Base-by-base conservation (phyloP, 2,113 vertebrate genomes). In the Eulemur macaco region DNA sequence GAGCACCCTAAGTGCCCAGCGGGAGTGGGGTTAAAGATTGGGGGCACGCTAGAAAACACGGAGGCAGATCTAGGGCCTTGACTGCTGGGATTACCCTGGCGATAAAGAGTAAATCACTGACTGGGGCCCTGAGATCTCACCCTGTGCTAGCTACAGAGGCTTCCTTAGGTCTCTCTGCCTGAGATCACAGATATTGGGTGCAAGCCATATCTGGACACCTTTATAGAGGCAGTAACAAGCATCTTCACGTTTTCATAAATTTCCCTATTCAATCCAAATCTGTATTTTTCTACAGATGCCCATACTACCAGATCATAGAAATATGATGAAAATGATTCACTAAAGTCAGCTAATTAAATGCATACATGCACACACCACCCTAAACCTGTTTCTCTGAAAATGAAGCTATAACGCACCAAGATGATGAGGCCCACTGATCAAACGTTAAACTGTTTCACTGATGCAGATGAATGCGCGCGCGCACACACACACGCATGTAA, bases 261-360 rank as follows among this genome's bases (percentile, higher is more conserved):
- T 86, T 83, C 18, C 23, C 54, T 42, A 69, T 78, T 47, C 39
- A 56, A 47, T 29, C 56, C 25, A 81, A 78, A 91, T 6, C 1
- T 3, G 27, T 60, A 5, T 52, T 80, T 84, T 95, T 82, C 82
- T 84, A 73, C 52, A 90, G 52, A 37, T 37, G 69, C 63, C 81
- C 58, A 74, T 21, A 89, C 27, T 31, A 68, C 45, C 39, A 84
- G 54, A 60, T 91, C 86, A 95, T 81, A 66, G 50, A 92, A 80
- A 47, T 50, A 31, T 0, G 42, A 81, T 39, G n/a, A 89, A 82
- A 94, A 71, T 34, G 18, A 58, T 39, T 86, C 34, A 68, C n/a
- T 54, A 27, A 92, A 37, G 47, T 31, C 54, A 96, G 66, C 58
- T 45, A 37, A 74, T 45, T 58, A 92, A 66, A 31, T 6, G 17